Base-by-base conservation (phyloP, 53 echinoderm and acorn worm species). In the Paelopatides confundens region DNA sequence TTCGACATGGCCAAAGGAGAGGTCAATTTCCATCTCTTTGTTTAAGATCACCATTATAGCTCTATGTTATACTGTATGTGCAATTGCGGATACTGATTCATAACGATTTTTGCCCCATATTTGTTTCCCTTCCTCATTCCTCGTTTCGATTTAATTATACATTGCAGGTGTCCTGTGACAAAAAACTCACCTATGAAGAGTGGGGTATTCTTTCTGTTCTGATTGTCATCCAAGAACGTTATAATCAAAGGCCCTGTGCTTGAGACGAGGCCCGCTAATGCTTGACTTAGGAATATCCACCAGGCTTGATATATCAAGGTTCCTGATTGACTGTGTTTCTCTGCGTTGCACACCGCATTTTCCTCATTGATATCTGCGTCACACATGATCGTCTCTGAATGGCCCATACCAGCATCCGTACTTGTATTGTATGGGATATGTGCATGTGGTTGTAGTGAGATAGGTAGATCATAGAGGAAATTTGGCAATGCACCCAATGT, bases 181-280 rank as follows among this genome's bases (percentile, higher is more conserved):
- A n/a, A 43, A 10, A 43, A 83, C 93, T 86, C 51, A 94, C 94
- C 94, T 33, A 94, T 79, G 50, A 47, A 94, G 1, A 94, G 50
- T 24, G 94, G 85, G 5, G 89, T 94, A 32, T 84, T 84, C 30
- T 77, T 67, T 24, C 87, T 87, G 33, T 90, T 87, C 37, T 94
- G 89, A 40, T 71, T 92, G 35, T 98, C 98, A 43, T 98, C 98
- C 40, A 98, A 77, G 63, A 94, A 98, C 0, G 98, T 94, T n/a
- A 95, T 83, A 15, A 63, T 46, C 9, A 98, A 92, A n/a, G 95
- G 95, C 12, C 88, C 88, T 3, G 81, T 87, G 24, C 77, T 51
- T 7, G 82, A 86, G 23, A 62, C 82, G 14, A 91, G 63, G 3
- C 91, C 91, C 34, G 82, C 31, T 11, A 91, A 47, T 9, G 81